Evolutionary conservation across 23 tunicate genomes (phyloP).

Genomic region (Oikopleura vanhoeffeni): DNA sequence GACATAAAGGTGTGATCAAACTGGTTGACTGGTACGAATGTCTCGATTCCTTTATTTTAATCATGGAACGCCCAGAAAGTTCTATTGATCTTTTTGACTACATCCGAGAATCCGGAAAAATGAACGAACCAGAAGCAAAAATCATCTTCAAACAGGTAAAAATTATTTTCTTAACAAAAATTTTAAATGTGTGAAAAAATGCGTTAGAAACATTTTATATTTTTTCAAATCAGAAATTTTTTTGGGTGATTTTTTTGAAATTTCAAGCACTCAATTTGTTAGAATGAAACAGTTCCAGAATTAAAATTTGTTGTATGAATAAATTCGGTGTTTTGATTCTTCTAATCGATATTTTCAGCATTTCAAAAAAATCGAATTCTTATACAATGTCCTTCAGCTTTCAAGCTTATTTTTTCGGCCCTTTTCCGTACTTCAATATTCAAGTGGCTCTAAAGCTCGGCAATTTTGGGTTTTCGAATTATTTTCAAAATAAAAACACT

Average conservation of each 20-base stretch:
- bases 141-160: constrained; percentile 53
- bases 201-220: neutral
- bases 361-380: too few relatives aligned
- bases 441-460: too few relatives aligned
- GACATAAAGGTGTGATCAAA: constrained; percentile 34
- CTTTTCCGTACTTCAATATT: too few relatives aligned
- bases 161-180: too few relatives aligned
- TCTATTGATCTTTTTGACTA: constrained; percentile 62
- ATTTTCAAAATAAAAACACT: neutral
- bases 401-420: too few relatives aligned
- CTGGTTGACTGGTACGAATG: constrained; percentile 65
- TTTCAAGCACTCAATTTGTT: too few relatives aligned
- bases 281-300: too few relatives aligned
- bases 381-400: too few relatives aligned
- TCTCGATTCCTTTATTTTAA: constrained; percentile 32
- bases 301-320: too few relatives aligned
- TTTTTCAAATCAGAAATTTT: neutral
- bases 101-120: constrained; percentile 46
- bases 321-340: too few relatives aligned
- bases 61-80: constrained; percentile 44
- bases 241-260: neutral
- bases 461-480: neutral
- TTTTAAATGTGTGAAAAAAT: neutral
- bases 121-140: constrained; percentile 39
- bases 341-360: too few relatives aligned